A percentile compares a stretch with the other conserved stretches of the same genome.
These are phyloP conservation scores for Myotis planiceps DNA, from an alignment of 2,797 vertebrate species.

Conservation along the genomic window DNA sequence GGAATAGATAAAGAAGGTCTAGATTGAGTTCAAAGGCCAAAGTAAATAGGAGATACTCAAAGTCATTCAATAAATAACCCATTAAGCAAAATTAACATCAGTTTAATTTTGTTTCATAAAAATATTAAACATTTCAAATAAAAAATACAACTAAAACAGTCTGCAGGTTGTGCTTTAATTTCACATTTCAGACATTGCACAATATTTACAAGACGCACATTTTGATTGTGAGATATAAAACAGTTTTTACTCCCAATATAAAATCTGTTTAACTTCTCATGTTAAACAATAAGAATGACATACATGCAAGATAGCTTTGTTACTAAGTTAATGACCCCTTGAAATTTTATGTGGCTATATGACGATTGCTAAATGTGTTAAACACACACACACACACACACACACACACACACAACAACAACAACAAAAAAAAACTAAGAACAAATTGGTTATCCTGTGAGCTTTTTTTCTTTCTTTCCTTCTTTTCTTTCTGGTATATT, in stretches of 20 bases:
- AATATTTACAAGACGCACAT: conserved; percentile 69
- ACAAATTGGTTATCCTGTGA: background rate
- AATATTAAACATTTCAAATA: conserved; percentile 18
- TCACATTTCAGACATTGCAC: conserved; percentile 66
- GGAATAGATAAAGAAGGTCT: background rate
- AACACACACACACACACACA: no score
- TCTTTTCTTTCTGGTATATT: background rate
- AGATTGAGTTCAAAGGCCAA: background rate
- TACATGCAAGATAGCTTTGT: conserved; percentile 16
- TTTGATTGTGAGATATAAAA: conserved; percentile 3
- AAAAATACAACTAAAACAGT: conserved; percentile 35
- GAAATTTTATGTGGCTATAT: conserved; percentile 22
- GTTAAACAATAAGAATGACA: conserved; percentile 56
- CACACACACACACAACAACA: no score
- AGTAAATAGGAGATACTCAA: background rate
- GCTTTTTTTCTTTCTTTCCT: background rate
- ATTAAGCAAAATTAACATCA: background rate
- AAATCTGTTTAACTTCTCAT: conserved; percentile 66
- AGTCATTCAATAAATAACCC: background rate
- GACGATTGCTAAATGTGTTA: conserved; percentile 48
- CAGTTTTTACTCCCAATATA: conserved; percentile 43
- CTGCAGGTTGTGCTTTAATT: conserved; percentile 61
- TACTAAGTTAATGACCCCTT: conserved; percentile 48
- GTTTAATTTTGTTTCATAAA: conserved; percentile 38
- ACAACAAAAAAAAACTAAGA: background rate